A percentile compares a stretch with the other conserved stretches of the same genome.
phyloP scores from a whole-genome alignment of 2,113 vertebrate species.

The Aix galericulata region DNA sequence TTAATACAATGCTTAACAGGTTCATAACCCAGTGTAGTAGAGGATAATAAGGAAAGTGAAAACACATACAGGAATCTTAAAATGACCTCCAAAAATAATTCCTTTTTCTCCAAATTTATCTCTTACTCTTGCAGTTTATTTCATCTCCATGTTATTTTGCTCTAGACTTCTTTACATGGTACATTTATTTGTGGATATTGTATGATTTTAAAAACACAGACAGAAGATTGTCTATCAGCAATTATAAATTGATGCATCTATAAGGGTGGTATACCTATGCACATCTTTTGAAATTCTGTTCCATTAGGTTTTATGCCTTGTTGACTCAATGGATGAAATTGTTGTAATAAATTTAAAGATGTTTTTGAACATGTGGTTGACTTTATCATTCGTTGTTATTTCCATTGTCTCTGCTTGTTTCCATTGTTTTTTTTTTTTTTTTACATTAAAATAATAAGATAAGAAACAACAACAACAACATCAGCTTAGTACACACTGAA shows the following conservation, averaged over 20 bases:
- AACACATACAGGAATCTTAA: not conserved
- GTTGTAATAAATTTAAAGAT: not conserved
- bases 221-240: not conserved
- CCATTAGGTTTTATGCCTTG: not conserved
- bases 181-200: slow-evolving; percentile 22
- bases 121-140: not conserved
- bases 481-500: slow-evolving; percentile 36
- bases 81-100: not conserved
- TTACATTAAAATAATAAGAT: slow-evolving; percentile 26
- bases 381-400: slow-evolving; percentile 9
- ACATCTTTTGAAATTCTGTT: not conserved
- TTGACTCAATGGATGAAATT: not conserved
- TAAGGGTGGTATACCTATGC: not conserved
- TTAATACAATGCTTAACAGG: not conserved
- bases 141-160: not conserved
- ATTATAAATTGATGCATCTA: not conserved
- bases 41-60: not conserved
- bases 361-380: not conserved
- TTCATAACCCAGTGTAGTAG: not conserved
- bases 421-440: not conserved
- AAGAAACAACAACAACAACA: not conserved
- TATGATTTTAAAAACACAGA: not conserved
- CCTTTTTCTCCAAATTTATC: not conserved
- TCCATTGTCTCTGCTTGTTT: slow-evolving; percentile 12
- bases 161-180: not conserved